These are phyloP conservation scores for Amphiprion clarkii DNA, from an alignment of 2,797 vertebrate genomes.

Conservation along the genomic window DNA sequence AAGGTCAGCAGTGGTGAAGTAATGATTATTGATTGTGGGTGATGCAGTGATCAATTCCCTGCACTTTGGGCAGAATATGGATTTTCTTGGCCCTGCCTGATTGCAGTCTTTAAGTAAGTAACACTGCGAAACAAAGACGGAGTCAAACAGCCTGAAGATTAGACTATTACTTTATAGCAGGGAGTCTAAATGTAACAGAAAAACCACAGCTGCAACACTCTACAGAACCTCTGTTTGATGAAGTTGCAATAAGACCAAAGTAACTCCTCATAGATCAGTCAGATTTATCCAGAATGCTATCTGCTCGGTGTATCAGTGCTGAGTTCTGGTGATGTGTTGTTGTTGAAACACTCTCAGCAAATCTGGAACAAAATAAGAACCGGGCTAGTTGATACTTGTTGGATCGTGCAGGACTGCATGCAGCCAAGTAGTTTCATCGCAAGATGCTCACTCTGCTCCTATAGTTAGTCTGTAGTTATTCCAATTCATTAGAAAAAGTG, in stretches of 20 bases:
- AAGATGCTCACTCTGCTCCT: not conserved
- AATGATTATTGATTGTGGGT: not conserved
- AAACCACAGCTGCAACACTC: not conserved
- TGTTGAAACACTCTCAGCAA: slow-evolving; percentile 21
- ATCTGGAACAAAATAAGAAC: slow-evolving; percentile 24
- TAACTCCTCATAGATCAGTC: not conserved
- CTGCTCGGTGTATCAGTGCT: not conserved
- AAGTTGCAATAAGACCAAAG: not conserved
- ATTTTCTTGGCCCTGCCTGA: not conserved
- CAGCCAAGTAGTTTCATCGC: not conserved
- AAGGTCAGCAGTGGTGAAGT: not conserved
- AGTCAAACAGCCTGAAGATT: not conserved
- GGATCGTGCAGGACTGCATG: not conserved
- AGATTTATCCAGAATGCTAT: rapidly evolving
- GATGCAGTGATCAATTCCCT: not conserved
- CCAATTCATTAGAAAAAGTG: too few relatives aligned
- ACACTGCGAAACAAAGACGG: not conserved
- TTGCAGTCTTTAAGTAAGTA: not conserved
- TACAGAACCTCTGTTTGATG: too few relatives aligned
- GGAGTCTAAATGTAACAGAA: too few relatives aligned
- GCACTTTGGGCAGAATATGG: not conserved
- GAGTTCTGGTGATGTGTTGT: not conserved
- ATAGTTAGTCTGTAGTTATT: not conserved
- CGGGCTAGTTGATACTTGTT: slow-evolving; percentile 43
- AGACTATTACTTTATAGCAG: too few relatives aligned